Percentiles rank a stretch among this genome's conserved stretches.
phyloP scores from a whole-genome alignment of 1,140 invertebrate species.

The Conus betulinus region DNA sequence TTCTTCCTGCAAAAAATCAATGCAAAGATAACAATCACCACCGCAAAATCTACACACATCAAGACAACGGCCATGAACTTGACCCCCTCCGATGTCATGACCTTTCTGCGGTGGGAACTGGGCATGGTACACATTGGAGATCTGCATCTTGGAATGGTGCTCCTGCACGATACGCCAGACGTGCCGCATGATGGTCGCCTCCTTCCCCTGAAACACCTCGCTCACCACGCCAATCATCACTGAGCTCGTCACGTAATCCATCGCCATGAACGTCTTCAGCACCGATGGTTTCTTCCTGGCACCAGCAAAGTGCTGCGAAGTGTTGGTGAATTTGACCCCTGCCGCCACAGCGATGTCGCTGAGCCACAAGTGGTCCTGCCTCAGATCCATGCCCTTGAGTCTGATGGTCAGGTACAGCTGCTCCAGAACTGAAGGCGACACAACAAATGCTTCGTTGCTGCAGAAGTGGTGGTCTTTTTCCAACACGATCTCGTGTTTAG shows the following conservation, averaged over 20 bases:
- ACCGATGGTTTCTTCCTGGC: slow-evolving; percentile 40
- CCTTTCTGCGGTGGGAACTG: slow-evolving; percentile 23
- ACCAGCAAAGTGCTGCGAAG: slow-evolving; percentile 45
- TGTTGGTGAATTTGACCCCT: slow-evolving; percentile 45
- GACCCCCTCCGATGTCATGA: slow-evolving; percentile 31
- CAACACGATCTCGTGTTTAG: background rate
- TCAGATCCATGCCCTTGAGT: slow-evolving; percentile 41
- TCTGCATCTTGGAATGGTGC: slow-evolving; percentile 37
- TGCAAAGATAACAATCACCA: slow-evolving; percentile 36
- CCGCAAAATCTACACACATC: slow-evolving; percentile 37
- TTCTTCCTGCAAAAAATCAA: slow-evolving; percentile 40
- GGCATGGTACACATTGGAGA: slow-evolving; percentile 34
- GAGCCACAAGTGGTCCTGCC: slow-evolving; percentile 45
- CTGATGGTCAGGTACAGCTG: slow-evolving; percentile 32
- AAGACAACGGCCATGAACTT: slow-evolving; percentile 31
- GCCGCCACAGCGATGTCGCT: slow-evolving; percentile 50
- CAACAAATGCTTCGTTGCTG: slow-evolving; percentile 49
- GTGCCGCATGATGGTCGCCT: slow-evolving; percentile 46
- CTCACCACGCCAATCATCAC: slow-evolving; percentile 50
- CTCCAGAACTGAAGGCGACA: slow-evolving; percentile 31
- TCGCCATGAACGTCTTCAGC: slow-evolving; percentile 40
- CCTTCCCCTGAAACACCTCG: slow-evolving; percentile 45
- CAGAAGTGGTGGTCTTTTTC: slow-evolving; percentile 35
- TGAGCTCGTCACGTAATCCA: slow-evolving; percentile 35
- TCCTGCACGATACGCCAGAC: slow-evolving; percentile 46